phyloP scores from a whole-genome alignment of 2,888 invertebrate species.

The Schizotus pectinicornis region DNA sequence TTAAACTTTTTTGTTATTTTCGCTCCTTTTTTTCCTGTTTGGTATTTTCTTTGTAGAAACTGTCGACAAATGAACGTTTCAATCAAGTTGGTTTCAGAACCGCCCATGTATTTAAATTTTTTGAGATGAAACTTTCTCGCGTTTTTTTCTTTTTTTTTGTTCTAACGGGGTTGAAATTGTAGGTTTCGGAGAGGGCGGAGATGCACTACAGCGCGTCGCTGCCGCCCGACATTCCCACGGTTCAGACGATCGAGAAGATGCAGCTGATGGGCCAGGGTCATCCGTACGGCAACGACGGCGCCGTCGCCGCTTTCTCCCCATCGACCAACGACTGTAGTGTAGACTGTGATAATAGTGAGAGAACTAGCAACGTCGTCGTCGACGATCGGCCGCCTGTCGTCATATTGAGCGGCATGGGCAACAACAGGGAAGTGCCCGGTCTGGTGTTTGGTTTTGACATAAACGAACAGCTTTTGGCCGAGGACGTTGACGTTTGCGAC shows the following conservation, averaged over 20 bases:
- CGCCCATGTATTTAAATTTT: too few relatives aligned
- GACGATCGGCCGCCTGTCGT: conserved; percentile 70
- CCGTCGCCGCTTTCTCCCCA: background rate
- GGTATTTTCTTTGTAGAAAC: too few relatives aligned
- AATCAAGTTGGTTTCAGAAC: too few relatives aligned
- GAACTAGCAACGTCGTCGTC: conserved; percentile 27
- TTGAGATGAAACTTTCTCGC: too few relatives aligned
- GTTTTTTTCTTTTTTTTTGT: conserved; percentile 1
- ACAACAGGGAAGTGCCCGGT: conserved; percentile 64
- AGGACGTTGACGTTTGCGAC: conserved; percentile 50
- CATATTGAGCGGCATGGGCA: conserved; percentile 68
- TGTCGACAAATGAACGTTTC: too few relatives aligned
- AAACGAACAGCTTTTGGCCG: conserved; percentile 73
- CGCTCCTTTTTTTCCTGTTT: too few relatives aligned
- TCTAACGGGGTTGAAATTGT: background rate
- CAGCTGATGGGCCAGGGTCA: conserved; percentile 54
- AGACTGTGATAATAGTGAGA: conserved; percentile 43
- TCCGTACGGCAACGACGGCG: conserved; percentile 13
- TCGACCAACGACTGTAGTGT: conserved; percentile 24
- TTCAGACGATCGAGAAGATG: conserved; percentile 62
- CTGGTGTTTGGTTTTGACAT: conserved; percentile 83
- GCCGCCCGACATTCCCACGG: conserved; percentile 58
- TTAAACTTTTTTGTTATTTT: too few relatives aligned
- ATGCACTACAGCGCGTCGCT: conserved; percentile 47
- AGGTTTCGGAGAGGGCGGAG: conserved; percentile 32